Percentiles rank a stretch among this genome's conserved stretches.
Conservation (phyloP, 2,888 invertebrate genomes). For the Serrognathus titanus region DNA sequence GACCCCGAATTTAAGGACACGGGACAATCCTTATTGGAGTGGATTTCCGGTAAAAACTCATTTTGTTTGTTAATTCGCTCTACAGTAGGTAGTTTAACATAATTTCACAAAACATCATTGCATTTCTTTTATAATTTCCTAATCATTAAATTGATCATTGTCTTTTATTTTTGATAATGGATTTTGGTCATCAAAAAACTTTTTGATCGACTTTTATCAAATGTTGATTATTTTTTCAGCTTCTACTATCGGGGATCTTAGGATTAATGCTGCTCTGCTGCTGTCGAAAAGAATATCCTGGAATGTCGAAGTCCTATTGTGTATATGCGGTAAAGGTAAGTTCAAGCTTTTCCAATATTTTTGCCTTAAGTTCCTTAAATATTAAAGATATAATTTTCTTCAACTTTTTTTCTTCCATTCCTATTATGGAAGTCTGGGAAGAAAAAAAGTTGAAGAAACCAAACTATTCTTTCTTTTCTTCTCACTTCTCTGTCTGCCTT, state of each 20-base stretch:
- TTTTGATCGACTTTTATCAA: too few relatives aligned
- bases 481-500: too few relatives aligned
- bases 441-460: too few relatives aligned
- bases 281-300: conserved; percentile 48
- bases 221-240: conserved; percentile 34
- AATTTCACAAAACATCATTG: too few relatives aligned
- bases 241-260: conserved; percentile 45
- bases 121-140: too few relatives aligned
- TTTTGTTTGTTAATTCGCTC: not conserved
- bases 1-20: conserved; percentile 56
- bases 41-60: conserved; percentile 56
- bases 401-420: too few relatives aligned
- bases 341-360: not conserved
- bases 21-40: conserved; percentile 65
- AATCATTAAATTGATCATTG: not conserved
- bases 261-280: conserved; percentile 47
- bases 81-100: too few relatives aligned
- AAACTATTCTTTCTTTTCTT: too few relatives aligned
- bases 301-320: conserved; percentile 43
- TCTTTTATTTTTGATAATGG: conserved; percentile 1
- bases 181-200: not conserved
- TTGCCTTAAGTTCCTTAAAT: too few relatives aligned
- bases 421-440: too few relatives aligned
- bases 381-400: too few relatives aligned
- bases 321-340: conserved; percentile 47